Evolutionary conservation across 2,888 invertebrate species (phyloP).

Genomic region (Psococerastis gibbosa): DNA sequence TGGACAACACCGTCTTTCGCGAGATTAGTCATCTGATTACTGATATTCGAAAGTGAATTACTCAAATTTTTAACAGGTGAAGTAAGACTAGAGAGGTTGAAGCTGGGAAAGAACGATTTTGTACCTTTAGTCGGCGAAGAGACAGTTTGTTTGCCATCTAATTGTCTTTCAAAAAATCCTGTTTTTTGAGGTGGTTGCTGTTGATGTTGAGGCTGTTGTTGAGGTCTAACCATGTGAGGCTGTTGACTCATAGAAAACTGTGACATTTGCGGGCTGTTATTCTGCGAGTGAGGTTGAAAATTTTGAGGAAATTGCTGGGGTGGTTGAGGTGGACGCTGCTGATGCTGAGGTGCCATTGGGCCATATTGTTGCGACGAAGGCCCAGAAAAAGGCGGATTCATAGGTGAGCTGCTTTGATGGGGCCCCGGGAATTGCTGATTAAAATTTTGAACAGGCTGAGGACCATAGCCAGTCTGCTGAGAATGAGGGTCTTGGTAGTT

Average conservation of each 20-base stretch:
- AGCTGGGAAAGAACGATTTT: slow-evolving; percentile 9
- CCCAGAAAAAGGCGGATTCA: background rate
- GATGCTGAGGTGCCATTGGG: background rate
- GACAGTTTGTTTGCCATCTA: background rate
- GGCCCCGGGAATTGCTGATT: background rate
- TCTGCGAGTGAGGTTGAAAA: background rate
- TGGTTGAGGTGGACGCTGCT: background rate
- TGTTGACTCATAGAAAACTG: too few relatives aligned
- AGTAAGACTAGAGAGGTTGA: slow-evolving; percentile 8
- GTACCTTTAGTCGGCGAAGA: slow-evolving; percentile 8
- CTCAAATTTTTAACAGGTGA: slow-evolving; percentile 8
- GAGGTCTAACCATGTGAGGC: background rate
- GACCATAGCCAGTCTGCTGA: background rate
- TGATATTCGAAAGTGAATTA: slow-evolving; percentile 8
- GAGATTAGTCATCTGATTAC: slow-evolving; percentile 8
- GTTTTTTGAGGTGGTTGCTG: slow-evolving; percentile 7
- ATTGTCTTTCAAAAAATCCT: slow-evolving; percentile 3
- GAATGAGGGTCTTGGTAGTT: background rate
- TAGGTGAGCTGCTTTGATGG: background rate
- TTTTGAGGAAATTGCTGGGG: background rate
- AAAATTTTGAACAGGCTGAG: background rate
- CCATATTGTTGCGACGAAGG: background rate
- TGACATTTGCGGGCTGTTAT: too few relatives aligned
- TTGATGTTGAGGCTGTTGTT: slow-evolving; percentile 1
- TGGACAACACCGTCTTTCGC: background rate